A percentile compares a stretch with the other conserved stretches of the same genome.
phyloP scores from a whole-genome alignment of 1,140 invertebrate genomes.

The Cydia amplana region DNA sequence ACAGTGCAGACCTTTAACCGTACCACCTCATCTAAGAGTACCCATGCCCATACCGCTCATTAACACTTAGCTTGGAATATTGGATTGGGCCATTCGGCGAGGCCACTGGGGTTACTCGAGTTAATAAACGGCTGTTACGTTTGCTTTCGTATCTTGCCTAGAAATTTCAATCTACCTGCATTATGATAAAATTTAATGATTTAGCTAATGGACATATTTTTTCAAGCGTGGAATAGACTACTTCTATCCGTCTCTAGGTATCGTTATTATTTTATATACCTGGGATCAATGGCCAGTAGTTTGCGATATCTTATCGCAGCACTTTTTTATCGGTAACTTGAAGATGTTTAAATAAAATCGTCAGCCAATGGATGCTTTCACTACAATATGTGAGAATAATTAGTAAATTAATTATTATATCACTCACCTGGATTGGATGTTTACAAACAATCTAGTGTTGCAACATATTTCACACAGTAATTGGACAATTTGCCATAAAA shows the following conservation, averaged over 20 bases:
- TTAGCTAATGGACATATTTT: background rate
- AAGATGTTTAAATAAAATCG: background rate
- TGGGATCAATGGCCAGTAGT: background rate
- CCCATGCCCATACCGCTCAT: constrained; percentile 1
- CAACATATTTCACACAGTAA: background rate
- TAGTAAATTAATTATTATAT: background rate
- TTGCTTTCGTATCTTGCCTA: background rate
- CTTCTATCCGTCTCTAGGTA: background rate
- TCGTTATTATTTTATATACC: background rate
- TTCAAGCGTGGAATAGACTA: background rate
- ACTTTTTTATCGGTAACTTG: background rate
- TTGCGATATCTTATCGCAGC: constrained; percentile 14
- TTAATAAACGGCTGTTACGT: background rate
- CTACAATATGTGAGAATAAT: background rate
- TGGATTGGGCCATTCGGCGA: constrained; percentile 20
- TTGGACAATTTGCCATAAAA: background rate
- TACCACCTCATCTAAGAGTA: background rate
- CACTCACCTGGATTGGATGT: background rate
- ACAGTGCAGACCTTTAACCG: constrained; percentile 1
- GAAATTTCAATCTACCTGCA: background rate
- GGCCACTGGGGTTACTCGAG: constrained; percentile 19
- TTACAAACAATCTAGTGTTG: background rate
- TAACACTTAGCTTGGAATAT: constrained; percentile 6
- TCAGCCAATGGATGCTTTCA: too few relatives aligned
- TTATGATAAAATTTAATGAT: background rate